These are phyloP conservation scores for Xylocampa areola DNA, from an alignment of 2,888 invertebrate species.

Conservation along the genomic window DNA sequence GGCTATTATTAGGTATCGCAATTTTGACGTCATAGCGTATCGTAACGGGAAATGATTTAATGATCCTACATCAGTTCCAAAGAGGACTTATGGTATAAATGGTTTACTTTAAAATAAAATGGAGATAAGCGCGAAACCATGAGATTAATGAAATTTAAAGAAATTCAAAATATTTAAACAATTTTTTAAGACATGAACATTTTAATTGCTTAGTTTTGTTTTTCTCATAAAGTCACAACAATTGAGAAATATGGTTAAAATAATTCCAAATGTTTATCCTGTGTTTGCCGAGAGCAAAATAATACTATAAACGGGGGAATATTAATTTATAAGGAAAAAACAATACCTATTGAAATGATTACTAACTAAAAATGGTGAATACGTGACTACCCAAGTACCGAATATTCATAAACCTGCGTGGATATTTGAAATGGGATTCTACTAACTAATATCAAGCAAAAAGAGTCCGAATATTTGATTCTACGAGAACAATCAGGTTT, in stretches of 20 bases:
- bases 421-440: not conserved
- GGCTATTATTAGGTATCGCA: conserved; percentile 24
- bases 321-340: conserved; percentile 18
- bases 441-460: not conserved
- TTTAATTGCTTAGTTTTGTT: conserved; percentile 2
- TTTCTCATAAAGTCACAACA: not conserved
- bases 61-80: conserved; percentile 25
- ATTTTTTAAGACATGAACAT: too few species aligned
- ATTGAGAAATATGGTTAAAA: too few species aligned
- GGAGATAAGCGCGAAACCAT: not conserved
- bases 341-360: not conserved
- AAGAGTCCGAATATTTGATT: not conserved
- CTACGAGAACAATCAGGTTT: not conserved
- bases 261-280: conserved; percentile 31
- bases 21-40: conserved; percentile 5
- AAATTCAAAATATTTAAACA: too few species aligned
- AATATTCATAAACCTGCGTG: too few species aligned
- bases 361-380: not conserved
- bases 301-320: conserved; percentile 9
- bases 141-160: too few species aligned
- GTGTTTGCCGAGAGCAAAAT: conserved; percentile 13
- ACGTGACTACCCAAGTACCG: too few species aligned
- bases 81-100: conserved; percentile 10
- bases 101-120: not conserved
- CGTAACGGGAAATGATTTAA: conserved; percentile 31